Base-by-base conservation (phyloP, 2,113 vertebrate species). In the Ancistrus triradiatus region DNA sequence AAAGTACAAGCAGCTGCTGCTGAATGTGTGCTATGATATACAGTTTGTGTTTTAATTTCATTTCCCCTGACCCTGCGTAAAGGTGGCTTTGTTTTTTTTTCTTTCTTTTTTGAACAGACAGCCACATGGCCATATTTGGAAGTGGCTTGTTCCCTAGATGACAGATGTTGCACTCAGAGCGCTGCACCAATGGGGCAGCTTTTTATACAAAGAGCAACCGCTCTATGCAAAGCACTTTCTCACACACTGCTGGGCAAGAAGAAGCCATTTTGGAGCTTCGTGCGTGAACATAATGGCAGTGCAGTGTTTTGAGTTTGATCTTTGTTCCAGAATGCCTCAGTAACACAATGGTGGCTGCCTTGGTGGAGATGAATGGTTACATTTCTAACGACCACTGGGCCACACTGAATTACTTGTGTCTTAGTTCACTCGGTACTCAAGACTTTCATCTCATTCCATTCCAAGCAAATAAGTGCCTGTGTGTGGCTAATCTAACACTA, bases 311-410 rank as follows among this genome's bases (percentile, higher is more conserved):
- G 71, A 77, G 77, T 79, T 82, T 74, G 58, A 59, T 74, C 68
- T 21, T 56, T 64, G 70, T 74, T 77, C 75, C 56, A 64, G 75
- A 63, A 44, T 9, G 59, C 66, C 49, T 55, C 74, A 68, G 68
- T 50, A 27, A 69, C 58, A 68, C 77, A 79, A 80, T 84, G 27
- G 46, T 19, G 46, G 50, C 74, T 21, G 67, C 64, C 64, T 71
- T 68, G 72, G 43, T 49, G 11, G 66, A 59, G 28, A 31, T 75
- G 61, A 74, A 77, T 74, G 52, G 72, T 64, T 58, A 57, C 66
- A 76, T 43, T 43, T 28, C 53, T 56, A 37, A 49, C 59, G 42
- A 22, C 38, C 27, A 61, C 21, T 2, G 31, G 52, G 43, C 33
- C 31, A 15, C 11, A 64, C 24, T 42, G 25, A 55, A 46, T 49